phyloP scores from a whole-genome alignment of 2,797 vertebrate genomes.

The Peromyscus melanophrys region DNA sequence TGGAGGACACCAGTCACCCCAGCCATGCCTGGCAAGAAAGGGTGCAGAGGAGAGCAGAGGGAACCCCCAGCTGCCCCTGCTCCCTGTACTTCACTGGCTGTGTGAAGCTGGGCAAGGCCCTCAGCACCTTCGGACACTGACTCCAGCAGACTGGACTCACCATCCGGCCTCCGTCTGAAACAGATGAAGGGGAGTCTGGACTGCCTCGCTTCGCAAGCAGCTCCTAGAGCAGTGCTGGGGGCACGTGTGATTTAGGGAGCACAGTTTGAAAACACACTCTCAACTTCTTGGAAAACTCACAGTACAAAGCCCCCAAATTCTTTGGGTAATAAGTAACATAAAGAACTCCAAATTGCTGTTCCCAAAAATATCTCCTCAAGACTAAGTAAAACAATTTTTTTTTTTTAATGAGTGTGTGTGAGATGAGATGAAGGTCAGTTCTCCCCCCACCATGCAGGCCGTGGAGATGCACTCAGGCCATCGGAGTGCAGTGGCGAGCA shows the following conservation, averaged over 20 bases:
- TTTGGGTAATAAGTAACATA: constrained; percentile 29
- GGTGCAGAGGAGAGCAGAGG: background rate
- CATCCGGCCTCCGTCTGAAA: background rate
- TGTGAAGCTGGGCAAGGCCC: background rate
- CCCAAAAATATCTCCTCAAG: constrained; percentile 49
- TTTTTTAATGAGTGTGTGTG: background rate
- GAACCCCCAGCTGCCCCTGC: background rate
- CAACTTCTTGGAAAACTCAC: background rate
- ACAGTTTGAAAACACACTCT: constrained; percentile 11
- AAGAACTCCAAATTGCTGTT: background rate
- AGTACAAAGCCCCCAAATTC: constrained; percentile 37
- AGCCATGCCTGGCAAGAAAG: background rate
- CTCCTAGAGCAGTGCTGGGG: background rate
- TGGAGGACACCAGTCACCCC: background rate
- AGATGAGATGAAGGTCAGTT: background rate
- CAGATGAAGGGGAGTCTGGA: background rate
- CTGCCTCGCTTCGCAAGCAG: background rate
- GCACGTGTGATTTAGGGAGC: background rate
- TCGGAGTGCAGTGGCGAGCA: background rate
- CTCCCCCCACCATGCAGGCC: background rate
- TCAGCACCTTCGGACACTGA: background rate
- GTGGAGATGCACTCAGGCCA: background rate
- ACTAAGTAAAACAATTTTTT: background rate
- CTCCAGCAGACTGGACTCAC: constrained; percentile 1
- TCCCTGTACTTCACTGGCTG: background rate